Evolutionary conservation across 2,797 vertebrate genomes (phyloP), one percentile per base, ranked within the genome.

Genomic region (Chromis chromis): DNA sequence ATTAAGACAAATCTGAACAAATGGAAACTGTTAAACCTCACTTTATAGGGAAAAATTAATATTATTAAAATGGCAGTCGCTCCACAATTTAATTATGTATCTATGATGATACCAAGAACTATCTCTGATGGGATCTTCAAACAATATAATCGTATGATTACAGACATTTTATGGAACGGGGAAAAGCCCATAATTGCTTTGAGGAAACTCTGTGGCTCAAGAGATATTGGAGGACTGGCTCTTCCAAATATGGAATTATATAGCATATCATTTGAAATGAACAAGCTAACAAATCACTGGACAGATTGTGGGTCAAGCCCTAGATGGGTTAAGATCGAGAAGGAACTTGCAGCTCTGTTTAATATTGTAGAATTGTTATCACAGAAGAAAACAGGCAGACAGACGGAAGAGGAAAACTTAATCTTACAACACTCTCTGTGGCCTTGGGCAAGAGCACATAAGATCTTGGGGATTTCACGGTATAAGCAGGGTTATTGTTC

Each of bases 61-160:
- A 55, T 16, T 40, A 36, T 57, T 22, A 52, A 76, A 11, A 70
- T 57, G 59, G 42, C 14, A 10, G 44, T 64, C 0, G 31, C 50
- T 12, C 52, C 42, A 64, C 42, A 76, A 27, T 28, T 57, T 33
- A 66, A 66, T n/a, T 60, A 53, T 16, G 17, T 66, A 1, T 54
- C 65, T 22, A 25, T 52, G 27, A 57, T 62, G 57, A 28, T 39
- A 27, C 65, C 16, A 44, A 3, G 52, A 70, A 60, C 44, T 19
- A 36, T 66, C 13, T 21, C 49, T 22, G 24, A 66, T 16, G 10
- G 6, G 10, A 53, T 72, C 9, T 49, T 48, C 14, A 72, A 53
- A 46, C 62, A 72, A 46, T 67, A 72, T 28, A 72, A 61, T 42
- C 4, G 19, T 21, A n/a, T 58, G 42, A 53, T 73, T 52, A 74